These are phyloP conservation scores for Peromyscus maniculatus DNA, from an alignment of 2,113 vertebrate genomes.

Conservation along the genomic window DNA sequence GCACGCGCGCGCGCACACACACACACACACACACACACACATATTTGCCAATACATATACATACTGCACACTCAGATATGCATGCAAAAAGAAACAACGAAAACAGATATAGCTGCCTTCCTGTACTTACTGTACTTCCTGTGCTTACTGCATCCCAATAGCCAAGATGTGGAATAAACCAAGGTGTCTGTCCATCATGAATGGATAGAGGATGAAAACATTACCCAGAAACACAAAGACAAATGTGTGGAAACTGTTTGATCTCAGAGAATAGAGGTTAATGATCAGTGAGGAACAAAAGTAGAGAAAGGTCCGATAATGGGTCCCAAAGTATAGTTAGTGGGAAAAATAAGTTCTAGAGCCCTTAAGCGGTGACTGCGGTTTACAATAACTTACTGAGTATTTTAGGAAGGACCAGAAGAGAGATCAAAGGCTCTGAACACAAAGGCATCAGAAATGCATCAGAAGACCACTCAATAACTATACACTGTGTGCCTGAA, in stretches of 20 bases:
- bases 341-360: neutral
- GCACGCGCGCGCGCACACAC: too few species aligned
- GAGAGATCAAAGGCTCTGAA: neutral
- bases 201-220: neutral
- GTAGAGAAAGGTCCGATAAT: neutral
- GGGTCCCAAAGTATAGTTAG: neutral
- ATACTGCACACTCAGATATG: neutral
- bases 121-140: too few species aligned
- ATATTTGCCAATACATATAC: too few species aligned
- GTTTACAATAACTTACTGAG: neutral
- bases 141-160: too few species aligned
- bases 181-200: neutral
- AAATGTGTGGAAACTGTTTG: neutral
- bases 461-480: neutral
- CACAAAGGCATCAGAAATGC: neutral
- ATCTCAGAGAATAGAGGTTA: neutral
- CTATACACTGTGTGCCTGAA: neutral
- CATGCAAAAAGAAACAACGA: neutral
- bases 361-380: neutral
- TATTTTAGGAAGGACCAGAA: neutral
- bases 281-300: neutral
- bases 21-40: neutral
- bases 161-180: neutral
- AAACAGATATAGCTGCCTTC: neutral
- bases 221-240: neutral